Evolutionary conservation across 2,113 vertebrate species (phyloP).

Genomic region (Eulacestoma nigropectus): DNA sequence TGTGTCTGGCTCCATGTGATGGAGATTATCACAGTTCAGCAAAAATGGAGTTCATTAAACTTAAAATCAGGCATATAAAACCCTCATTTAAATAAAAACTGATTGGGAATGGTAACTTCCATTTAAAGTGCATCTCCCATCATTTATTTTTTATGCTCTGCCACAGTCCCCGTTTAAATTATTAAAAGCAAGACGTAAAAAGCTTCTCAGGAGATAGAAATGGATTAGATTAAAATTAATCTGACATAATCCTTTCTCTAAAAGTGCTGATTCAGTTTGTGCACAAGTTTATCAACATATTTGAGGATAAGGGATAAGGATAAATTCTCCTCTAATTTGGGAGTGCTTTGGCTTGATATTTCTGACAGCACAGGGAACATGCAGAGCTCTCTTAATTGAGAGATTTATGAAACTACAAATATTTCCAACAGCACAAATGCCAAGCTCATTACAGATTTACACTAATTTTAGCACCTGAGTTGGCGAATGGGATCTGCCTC

Average conservation of each 20-base stretch:
- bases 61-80: not conserved
- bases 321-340: not conserved
- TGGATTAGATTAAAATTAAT: conserved; percentile 54
- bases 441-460: not conserved
- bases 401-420: not conserved
- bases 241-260: conserved; percentile 25
- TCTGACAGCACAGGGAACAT: not conserved
- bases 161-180: conserved; percentile 24
- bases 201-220: conserved; percentile 27
- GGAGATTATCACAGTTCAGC: not conserved
- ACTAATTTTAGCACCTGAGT: not conserved
- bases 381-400: not conserved
- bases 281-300: not conserved
- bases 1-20: not conserved
- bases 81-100: conserved; percentile 26
- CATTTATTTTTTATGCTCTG: conserved; percentile 53
- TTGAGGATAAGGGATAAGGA: not conserved
- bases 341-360: not conserved
- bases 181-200: conserved; percentile 32
- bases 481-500: not conserved
- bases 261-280: conserved; percentile 22
- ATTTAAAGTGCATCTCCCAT: conserved; percentile 35
- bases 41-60: not conserved
- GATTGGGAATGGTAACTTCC: conserved; percentile 18
- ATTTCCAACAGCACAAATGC: not conserved